These are phyloP conservation scores for Coptodon rendalli DNA, from an alignment of 2,113 vertebrate genomes.

Conservation along the genomic window DNA sequence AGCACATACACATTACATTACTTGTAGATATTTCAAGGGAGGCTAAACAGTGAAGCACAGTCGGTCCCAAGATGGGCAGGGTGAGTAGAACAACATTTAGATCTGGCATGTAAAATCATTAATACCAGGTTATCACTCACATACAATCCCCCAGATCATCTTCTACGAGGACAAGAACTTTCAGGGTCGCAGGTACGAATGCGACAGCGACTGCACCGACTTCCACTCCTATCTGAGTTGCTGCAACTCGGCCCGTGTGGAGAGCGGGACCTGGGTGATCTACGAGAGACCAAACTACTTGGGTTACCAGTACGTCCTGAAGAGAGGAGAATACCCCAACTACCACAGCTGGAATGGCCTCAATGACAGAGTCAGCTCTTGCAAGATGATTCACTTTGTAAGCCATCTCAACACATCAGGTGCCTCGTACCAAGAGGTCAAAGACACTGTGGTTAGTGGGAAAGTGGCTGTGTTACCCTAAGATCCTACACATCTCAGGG, in stretches of 20 bases:
- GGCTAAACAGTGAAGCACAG: neutral
- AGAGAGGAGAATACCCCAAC: neutral
- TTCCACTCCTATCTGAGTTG: constrained; percentile 15
- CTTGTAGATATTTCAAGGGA: neutral
- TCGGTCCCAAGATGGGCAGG: constrained; percentile 1
- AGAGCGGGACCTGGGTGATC: constrained; percentile 10
- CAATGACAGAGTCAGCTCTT: constrained; percentile 19
- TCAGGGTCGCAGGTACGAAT: constrained; percentile 13
- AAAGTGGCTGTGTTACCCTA: neutral
- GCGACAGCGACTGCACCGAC: constrained; percentile 1
- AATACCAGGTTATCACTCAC: neutral
- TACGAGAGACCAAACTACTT: neutral
- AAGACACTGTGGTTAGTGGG: neutral
- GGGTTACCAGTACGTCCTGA: constrained; percentile 7
- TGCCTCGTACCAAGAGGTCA: neutral
- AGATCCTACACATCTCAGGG: neutral
- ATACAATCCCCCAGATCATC: neutral
- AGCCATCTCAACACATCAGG: neutral
- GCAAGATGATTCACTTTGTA: constrained; percentile 16
- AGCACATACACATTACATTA: neutral
- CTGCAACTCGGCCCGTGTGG: neutral
- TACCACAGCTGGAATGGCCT: constrained; percentile 10
- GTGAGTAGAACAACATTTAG: neutral
- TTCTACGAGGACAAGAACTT: constrained; percentile 1
- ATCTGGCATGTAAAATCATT: neutral